These are phyloP conservation scores for Carapus acus DNA, from an alignment of 2,797 vertebrate species.

Conservation along the genomic window DNA sequence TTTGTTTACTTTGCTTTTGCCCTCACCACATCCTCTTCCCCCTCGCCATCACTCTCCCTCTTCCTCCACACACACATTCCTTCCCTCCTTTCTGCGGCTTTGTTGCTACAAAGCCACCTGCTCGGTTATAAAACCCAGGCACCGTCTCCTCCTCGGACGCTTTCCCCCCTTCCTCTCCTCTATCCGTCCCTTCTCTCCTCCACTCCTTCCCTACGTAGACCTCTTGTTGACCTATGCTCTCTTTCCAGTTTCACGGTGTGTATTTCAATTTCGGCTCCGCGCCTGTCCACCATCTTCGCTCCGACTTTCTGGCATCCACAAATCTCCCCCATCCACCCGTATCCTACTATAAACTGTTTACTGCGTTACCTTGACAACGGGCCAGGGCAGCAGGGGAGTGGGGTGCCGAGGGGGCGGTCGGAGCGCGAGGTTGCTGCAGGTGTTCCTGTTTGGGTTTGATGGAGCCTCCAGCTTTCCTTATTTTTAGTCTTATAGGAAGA, in stretches of 20 bases:
- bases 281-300: slow-evolving; percentile 15
- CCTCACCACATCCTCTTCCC: neutral
- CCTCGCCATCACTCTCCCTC: neutral
- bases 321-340: slow-evolving; percentile 35
- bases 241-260: slow-evolving; percentile 9
- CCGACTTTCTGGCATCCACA: slow-evolving; percentile 28
- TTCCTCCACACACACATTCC: slow-evolving; percentile 1
- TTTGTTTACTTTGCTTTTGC: neutral
- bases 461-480: slow-evolving; percentile 31
- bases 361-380: slow-evolving; percentile 49
- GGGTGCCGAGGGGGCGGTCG: no score
- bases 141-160: slow-evolving; percentile 41
- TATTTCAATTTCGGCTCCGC: slow-evolving; percentile 11
- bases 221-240: slow-evolving; percentile 10
- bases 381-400: slow-evolving; percentile 19
- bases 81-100: slow-evolving; percentile 20
- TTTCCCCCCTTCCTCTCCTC: slow-evolving; percentile 14
- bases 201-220: slow-evolving; percentile 7
- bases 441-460: slow-evolving; percentile 74
- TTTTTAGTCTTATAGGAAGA: slow-evolving; percentile 50
- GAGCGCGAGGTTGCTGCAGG: no score
- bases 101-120: slow-evolving; percentile 23
- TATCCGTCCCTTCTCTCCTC: neutral
- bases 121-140: slow-evolving; percentile 22
- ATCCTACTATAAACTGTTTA: slow-evolving; percentile 70